These are phyloP conservation scores for Columba guinea DNA, from an alignment of 2,797 vertebrate genomes.

Conservation along the genomic window DNA sequence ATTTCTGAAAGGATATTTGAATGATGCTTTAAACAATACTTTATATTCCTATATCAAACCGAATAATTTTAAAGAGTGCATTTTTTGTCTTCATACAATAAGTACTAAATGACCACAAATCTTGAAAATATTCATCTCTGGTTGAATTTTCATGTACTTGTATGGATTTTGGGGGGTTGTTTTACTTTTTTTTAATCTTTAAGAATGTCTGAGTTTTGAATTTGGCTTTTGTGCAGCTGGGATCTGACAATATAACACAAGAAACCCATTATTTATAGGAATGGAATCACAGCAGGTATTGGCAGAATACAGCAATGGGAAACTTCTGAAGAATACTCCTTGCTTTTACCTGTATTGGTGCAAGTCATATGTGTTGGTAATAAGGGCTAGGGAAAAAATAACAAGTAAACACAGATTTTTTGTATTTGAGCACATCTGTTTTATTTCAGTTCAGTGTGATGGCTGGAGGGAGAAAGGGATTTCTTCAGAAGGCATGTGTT, in stretches of 20 bases:
- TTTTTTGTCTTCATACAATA: constrained; percentile 20
- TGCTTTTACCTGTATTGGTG: constrained; percentile 19
- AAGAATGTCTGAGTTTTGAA: constrained; percentile 37
- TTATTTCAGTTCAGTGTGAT: constrained; percentile 69
- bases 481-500: constrained; percentile 71
- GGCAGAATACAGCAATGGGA: constrained; percentile 23
- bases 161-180: not conserved
- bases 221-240: constrained; percentile 38
- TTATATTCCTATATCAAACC: constrained; percentile 9
- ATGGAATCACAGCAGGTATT: constrained; percentile 39
- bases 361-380: constrained; percentile 22
- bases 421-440: constrained; percentile 75
- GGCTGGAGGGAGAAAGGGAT: constrained; percentile 57
- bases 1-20: constrained; percentile 48
- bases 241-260: constrained; percentile 50
- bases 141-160: constrained; percentile 27
- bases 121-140: constrained; percentile 32
- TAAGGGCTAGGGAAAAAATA: constrained; percentile 34
- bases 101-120: constrained; percentile 28
- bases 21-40: constrained; percentile 50
- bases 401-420: constrained; percentile 17
- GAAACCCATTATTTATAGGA: constrained; percentile 39
- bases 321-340: constrained; percentile 25
- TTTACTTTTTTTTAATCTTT: not conserved
- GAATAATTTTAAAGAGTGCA: constrained; percentile 10